phyloP scores from a whole-genome alignment of 2,113 vertebrate species.

The Philantomba maxwellii region DNA sequence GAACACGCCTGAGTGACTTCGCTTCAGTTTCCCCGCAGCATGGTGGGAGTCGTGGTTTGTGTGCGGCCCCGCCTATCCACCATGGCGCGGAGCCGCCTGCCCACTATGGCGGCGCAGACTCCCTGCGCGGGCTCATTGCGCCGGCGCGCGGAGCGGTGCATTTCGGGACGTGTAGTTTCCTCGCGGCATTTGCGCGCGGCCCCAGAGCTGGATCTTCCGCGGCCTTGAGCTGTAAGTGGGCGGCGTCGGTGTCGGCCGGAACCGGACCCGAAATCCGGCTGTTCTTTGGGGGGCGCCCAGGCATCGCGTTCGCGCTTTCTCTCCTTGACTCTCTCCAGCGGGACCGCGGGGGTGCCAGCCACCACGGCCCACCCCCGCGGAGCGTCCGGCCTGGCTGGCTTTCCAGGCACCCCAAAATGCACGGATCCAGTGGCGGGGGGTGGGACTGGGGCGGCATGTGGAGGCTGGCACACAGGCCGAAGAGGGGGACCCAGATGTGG shows the following conservation, averaged over 20 bases:
- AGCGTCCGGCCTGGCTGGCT: not conserved
- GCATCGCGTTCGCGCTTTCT: not conserved
- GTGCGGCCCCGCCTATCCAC: too few relatives aligned
- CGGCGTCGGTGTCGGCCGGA: too few relatives aligned
- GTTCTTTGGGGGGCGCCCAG: not conserved
- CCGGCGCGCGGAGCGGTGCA: not conserved
- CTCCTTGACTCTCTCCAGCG: not conserved
- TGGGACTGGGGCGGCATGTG: not conserved
- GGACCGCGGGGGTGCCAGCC: not conserved
- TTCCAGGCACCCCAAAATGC: not conserved
- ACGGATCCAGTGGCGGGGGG: not conserved
- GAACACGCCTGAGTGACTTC: too few relatives aligned
- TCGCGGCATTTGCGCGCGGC: rapidly evolving
- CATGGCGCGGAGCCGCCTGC: not conserved
- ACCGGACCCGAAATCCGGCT: not conserved
- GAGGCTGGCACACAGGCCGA: not conserved
- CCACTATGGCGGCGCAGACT: not conserved
- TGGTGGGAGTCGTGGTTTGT: too few relatives aligned
- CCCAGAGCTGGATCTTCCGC: rapidly evolving
- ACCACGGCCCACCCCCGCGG: rapidly evolving
- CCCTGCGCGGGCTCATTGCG: not conserved
- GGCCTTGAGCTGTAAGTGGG: constrained; percentile 39
- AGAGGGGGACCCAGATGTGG: not conserved
- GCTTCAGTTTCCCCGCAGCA: not conserved
- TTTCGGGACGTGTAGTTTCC: constrained; percentile 42